Conservation (phyloP, 1,140 invertebrate genomes). For the Diorhabda elongata region DNA sequence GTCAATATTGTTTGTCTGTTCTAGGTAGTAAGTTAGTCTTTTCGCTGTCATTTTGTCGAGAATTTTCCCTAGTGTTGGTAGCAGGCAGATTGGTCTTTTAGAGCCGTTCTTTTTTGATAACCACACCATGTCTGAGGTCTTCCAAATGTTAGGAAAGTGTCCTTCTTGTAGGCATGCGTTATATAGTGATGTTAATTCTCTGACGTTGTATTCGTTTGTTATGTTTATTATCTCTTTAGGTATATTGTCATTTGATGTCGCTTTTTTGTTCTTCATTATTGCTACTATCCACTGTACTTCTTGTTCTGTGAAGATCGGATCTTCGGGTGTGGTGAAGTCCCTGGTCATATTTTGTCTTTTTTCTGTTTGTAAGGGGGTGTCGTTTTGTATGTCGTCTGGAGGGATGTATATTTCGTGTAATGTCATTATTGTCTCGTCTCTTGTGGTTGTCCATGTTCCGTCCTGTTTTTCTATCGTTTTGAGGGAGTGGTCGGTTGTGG, state of each 20-base stretch:
- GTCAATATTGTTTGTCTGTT: not conserved
- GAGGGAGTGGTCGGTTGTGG: not conserved
- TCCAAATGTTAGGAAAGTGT: conserved; percentile 6
- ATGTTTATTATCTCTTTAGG: not conserved
- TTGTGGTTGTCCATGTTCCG: not conserved
- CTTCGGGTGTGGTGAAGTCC: not conserved
- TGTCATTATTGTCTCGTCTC: not conserved
- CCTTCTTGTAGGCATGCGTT: not conserved
- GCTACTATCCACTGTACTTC: not conserved
- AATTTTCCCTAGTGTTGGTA: not conserved
- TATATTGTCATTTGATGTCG: not conserved
- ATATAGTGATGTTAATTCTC: not conserved
- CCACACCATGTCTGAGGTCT: conserved; percentile 1
- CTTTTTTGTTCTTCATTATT: not conserved
- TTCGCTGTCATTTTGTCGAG: not conserved
- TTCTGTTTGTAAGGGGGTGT: not conserved
- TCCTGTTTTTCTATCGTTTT: not conserved
- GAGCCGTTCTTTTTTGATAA: not conserved
- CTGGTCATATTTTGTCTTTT: not conserved
- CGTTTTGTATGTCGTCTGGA: not conserved
- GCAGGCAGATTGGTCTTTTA: not conserved
- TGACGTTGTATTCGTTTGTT: not conserved
- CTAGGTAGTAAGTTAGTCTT: conserved; percentile 1
- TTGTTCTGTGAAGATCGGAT: not conserved
- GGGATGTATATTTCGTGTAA: not conserved